phyloP scores from a whole-genome alignment of 1,140 invertebrate genomes.

The Pogonomyrmex californicus region DNA sequence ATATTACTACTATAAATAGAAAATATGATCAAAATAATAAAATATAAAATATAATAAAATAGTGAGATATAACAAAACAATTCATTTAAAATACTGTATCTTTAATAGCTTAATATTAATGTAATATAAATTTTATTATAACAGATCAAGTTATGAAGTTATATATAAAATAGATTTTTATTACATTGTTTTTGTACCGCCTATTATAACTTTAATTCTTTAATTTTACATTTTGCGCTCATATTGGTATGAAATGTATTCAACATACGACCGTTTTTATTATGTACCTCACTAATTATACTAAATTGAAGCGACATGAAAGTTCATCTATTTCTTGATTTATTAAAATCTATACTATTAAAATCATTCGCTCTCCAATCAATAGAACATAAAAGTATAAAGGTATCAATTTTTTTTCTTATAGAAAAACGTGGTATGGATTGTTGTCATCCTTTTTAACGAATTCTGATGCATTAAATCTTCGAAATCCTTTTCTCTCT shows the following conservation, averaged over 20 bases:
- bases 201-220: neutral
- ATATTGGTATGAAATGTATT: neutral
- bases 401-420: neutral
- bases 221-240: neutral
- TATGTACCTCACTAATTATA: slow-evolving; percentile 4
- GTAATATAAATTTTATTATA: neutral
- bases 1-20: no score
- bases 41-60: slow-evolving; percentile 6
- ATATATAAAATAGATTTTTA: neutral
- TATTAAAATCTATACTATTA: neutral
- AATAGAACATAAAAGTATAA: neutral
- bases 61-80: neutral
- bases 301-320: neutral
- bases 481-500: neutral
- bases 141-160: neutral
- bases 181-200: neutral
- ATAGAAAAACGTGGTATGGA: neutral
- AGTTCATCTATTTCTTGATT: neutral
- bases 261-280: neutral
- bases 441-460: slow-evolving; percentile 44
- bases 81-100: neutral
- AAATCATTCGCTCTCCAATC: neutral
- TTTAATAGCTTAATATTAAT: neutral
- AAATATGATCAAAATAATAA: no score
- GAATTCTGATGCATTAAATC: slow-evolving; percentile 1